Conservation (phyloP, 2,797 vertebrate species). For the Serranus cabrilla region DNA sequence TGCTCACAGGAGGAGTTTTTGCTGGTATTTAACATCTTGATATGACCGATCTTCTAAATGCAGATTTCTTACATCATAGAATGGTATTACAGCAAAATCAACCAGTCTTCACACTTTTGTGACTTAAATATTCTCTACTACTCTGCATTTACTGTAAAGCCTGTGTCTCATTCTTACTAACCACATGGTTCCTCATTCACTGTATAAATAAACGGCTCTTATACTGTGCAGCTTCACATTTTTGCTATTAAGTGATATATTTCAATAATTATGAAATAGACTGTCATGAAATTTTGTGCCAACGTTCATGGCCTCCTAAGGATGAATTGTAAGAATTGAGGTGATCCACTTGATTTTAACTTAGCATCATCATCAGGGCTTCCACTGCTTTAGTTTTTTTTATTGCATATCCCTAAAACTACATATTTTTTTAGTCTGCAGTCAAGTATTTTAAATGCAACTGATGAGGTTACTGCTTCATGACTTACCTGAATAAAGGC, state of each 20-base stretch:
- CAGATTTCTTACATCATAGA: conserved; percentile 2
- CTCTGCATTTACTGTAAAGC: background rate
- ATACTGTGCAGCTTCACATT: background rate
- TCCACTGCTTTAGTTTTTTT: background rate
- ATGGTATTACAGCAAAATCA: background rate
- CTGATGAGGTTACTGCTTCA: background rate
- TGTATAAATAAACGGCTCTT: background rate
- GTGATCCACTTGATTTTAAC: background rate
- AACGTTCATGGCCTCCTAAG: background rate
- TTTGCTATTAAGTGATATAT: background rate
- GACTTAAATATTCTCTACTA: conserved; percentile 1
- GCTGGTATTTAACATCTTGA: conserved; percentile 6
- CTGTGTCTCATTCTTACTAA: background rate
- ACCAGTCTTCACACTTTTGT: background rate
- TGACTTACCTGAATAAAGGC: background rate
- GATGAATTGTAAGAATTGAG: background rate
- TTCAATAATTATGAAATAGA: too few relatives aligned
- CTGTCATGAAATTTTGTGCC: too few relatives aligned
- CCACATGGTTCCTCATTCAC: background rate
- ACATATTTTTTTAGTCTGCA: background rate
- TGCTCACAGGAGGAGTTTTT: conserved; percentile 18
- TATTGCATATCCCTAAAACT: too few relatives aligned
- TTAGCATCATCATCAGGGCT: background rate
- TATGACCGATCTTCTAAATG: conserved; percentile 8
- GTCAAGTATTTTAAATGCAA: background rate